Evolutionary conservation across 2,113 vertebrate species (phyloP).

Genomic region (Ondatra zibethicus): DNA sequence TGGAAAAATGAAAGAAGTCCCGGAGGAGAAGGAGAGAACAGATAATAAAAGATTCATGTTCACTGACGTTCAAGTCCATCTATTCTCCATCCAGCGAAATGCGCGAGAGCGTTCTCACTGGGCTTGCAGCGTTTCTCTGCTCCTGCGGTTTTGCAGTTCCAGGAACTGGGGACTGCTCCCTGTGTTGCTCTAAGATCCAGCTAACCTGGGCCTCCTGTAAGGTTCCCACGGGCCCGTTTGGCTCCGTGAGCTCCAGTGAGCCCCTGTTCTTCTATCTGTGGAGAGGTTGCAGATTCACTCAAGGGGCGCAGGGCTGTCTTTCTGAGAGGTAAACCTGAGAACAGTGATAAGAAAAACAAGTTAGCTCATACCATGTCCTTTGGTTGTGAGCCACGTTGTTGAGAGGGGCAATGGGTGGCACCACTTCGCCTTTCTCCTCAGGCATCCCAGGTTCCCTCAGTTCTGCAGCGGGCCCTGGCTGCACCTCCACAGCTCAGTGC

Average conservation of each 20-base stretch:
- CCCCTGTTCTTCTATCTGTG: background rate
- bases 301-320: rapidly evolving
- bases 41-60: background rate
- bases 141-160: background rate
- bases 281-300: background rate
- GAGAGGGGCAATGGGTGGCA: rapidly evolving
- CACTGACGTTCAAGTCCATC: background rate
- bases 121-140: background rate
- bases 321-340: background rate
- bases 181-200: background rate
- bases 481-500: background rate
- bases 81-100: background rate
- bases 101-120: too few species aligned
- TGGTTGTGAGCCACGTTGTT: background rate
- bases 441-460: background rate
- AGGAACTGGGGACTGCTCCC: background rate
- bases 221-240: background rate
- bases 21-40: background rate
- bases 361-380: background rate
- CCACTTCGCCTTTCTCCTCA: background rate
- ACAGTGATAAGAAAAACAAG: background rate
- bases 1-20: background rate
- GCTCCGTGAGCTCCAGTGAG: too few species aligned
- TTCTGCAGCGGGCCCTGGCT: background rate
- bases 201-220: background rate